Base-by-base conservation (phyloP, 2,113 vertebrate genomes). In the Reinhardtius hippoglossoides region DNA sequence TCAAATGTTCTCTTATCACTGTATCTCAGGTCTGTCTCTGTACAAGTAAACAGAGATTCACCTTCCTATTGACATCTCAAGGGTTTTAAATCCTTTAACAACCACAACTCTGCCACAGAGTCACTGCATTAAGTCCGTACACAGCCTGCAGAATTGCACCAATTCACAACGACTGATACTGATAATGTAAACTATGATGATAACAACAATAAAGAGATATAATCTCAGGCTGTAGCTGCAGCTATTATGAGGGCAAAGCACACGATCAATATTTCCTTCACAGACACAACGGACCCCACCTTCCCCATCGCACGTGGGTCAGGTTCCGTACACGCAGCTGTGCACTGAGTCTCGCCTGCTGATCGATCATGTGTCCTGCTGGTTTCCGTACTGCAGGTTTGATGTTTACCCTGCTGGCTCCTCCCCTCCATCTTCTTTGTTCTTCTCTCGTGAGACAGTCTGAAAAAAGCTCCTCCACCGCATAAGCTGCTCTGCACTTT, bases 261-360 rank as follows among this genome's bases (percentile, higher is more conserved):
- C 13, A 23, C 24, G 60, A 80, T 82, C 80, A 68, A 90, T 76
- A 75, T 21, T 26, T 67, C 61, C 74, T 67, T 52, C 56, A 48
- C 71, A 40, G 56, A 66, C 62, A 61, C 48, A 52, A 57, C 9
- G 26, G 54, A 57, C 16, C 54, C 26, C 12, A 35, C 37, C 42
- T 55, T 40, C 26, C 3, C 50, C 40, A 62, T 82, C 80, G 65
- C 12, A 74, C 37, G 42, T 50, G 73, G 37, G 42, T 84, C 59
- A 63, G 63, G 72, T 78, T 76, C 24, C 64, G 67, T 73, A 71
- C 59, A 68, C 78, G 54, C 52, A 80, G 71, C 42, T 63, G 21
- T 62, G 55, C 67, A 44, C 46, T 58, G 26, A 73, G 70, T 62
- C 23, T 70, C 9, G 18, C 26, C 54, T 27, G 31, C 71, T 7